phyloP scores from a whole-genome alignment of 2,888 invertebrate species.

The Nyleta sp. region DNA sequence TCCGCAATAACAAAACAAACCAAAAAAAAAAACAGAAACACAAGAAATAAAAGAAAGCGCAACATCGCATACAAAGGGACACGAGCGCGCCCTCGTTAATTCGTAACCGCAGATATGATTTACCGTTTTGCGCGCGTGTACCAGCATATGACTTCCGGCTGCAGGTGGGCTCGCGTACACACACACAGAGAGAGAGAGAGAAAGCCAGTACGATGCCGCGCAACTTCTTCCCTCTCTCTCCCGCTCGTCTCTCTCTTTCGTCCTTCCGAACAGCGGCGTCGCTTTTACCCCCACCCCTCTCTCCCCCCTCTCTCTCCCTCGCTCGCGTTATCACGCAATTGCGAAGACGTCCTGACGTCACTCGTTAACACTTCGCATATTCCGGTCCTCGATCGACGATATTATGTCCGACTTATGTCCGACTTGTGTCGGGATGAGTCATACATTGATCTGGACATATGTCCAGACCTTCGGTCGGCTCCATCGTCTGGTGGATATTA shows the following conservation, averaged over 20 bases:
- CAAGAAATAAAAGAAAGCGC: not conserved
- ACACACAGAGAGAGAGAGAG: conserved; percentile 55
- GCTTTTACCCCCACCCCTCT: conserved; percentile 63
- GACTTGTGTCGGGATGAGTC: conserved; percentile 70
- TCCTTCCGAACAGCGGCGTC: conserved; percentile 62
- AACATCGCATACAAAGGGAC: conserved; percentile 56
- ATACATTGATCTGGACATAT: conserved; percentile 71
- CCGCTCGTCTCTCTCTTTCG: conserved; percentile 57
- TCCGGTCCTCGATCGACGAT: conserved; percentile 72
- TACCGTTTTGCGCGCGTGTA: conserved; percentile 81
- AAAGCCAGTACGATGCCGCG: conserved; percentile 35
- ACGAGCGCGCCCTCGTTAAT: conserved; percentile 58
- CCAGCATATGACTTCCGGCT: conserved; percentile 80
- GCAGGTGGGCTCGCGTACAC: conserved; percentile 53
- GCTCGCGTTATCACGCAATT: conserved; percentile 7
- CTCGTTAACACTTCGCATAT: conserved; percentile 70
- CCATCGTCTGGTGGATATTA: no score
- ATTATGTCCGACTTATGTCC: conserved; percentile 71
- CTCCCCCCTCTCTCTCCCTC: conserved; percentile 48
- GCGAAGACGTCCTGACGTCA: conserved; percentile 67
- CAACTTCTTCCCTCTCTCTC: conserved; percentile 51
- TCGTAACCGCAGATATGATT: conserved; percentile 69
- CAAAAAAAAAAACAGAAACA: no score
- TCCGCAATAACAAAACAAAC: no score
- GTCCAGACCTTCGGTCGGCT: no score